phyloP scores from a whole-genome alignment of 2,888 invertebrate genomes.

The Cerceris rybyensis region DNA sequence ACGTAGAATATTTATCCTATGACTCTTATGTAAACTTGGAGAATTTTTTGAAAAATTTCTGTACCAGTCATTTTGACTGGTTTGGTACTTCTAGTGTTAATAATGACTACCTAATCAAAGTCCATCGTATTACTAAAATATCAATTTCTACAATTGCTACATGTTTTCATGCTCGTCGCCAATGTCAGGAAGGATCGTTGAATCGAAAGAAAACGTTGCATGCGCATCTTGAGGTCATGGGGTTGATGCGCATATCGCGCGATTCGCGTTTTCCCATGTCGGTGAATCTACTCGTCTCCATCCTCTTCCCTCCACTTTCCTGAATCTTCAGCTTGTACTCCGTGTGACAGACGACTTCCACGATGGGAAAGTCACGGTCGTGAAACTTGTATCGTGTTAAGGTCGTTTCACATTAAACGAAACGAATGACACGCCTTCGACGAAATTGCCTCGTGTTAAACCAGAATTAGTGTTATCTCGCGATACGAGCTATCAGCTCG shows the following conservation, averaged over 20 bases:
- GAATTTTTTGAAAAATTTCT: too few relatives aligned
- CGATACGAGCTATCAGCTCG: too few relatives aligned
- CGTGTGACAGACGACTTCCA: conserved; percentile 31
- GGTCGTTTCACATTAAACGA: too few relatives aligned
- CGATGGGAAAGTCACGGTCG: conserved; percentile 56
- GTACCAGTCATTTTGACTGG: too few relatives aligned
- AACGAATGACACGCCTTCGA: too few relatives aligned
- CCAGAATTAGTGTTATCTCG: too few relatives aligned
- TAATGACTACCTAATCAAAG: neutral
- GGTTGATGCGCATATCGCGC: conserved; percentile 27
- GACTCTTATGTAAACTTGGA: too few relatives aligned
- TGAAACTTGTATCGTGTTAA: conserved; percentile 8
- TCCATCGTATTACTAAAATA: neutral
- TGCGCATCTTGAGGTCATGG: conserved; percentile 27
- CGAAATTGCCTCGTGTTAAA: too few relatives aligned
- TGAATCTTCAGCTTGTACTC: neutral
- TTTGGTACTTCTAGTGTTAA: neutral
- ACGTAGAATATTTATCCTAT: too few relatives aligned
- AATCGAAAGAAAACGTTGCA: conserved; percentile 15
- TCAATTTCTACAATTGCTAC: neutral
- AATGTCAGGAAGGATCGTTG: neutral
- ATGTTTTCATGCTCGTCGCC: neutral
- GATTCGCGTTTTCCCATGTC: conserved; percentile 36
- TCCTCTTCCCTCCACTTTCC: conserved; percentile 14
- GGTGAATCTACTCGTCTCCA: neutral